Conservation (phyloP, 2,797 vertebrate species). For the Galagoides demidoff region DNA sequence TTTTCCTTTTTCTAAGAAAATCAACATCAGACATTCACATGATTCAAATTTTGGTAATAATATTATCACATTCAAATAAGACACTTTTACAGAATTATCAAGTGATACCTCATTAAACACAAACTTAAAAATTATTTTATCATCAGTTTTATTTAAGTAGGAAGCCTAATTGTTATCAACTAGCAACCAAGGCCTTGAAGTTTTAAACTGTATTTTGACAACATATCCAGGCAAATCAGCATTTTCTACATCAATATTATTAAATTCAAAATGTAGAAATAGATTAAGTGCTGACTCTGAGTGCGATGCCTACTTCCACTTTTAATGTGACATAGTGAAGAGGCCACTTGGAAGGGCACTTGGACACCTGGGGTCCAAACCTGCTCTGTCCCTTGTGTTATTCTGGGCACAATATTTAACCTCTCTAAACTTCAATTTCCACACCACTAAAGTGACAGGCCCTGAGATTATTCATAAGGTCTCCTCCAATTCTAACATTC, state of each 20-base stretch:
- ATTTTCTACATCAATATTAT: neutral
- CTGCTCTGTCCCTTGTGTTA: neutral
- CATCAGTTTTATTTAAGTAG: neutral
- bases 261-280: constrained; percentile 24
- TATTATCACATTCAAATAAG: no score
- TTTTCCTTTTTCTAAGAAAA: constrained; percentile 4
- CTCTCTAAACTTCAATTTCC: neutral
- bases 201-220: neutral
- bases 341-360: neutral
- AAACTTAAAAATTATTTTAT: neutral
- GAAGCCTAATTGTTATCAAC: neutral
- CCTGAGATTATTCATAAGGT: neutral
- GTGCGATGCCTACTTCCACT: neutral
- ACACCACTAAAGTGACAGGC: neutral
- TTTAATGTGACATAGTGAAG: neutral
- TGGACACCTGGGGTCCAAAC: neutral
- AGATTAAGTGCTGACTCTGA: neutral
- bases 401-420: neutral
- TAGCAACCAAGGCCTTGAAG: neutral
- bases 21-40: neutral
- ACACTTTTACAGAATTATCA: neutral
- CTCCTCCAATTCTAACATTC: neutral
- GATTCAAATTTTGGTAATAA: neutral
- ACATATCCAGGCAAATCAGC: neutral
- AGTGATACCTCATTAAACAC: neutral